These are phyloP conservation scores for Glyphotaelius pellucidus DNA, from an alignment of 2,888 invertebrate species.

Conservation along the genomic window DNA sequence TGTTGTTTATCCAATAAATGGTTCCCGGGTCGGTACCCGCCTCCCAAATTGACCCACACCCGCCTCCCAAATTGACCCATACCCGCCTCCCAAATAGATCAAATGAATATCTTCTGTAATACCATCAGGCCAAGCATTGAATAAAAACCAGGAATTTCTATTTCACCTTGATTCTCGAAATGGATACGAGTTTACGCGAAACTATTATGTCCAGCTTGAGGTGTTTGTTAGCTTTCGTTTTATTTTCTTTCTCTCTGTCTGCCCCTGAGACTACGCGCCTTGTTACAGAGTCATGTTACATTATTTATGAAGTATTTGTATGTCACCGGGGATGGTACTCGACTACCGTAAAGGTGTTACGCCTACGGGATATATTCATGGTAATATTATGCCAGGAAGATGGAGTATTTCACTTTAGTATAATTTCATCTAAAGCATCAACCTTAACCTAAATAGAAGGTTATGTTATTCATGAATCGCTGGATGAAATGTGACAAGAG, in stretches of 20 bases:
- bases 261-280: not conserved
- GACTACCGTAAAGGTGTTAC: not conserved
- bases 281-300: not conserved
- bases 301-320: not conserved
- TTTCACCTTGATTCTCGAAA: too few relatives aligned
- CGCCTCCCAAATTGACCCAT: too few relatives aligned
- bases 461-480: not conserved
- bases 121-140: too few relatives aligned
- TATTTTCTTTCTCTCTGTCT: not conserved
- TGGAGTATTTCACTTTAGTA: not conserved
- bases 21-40: too few relatives aligned
- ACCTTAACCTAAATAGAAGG: not conserved
- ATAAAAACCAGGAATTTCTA: too few relatives aligned
- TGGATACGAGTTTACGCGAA: too few relatives aligned
- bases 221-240: not conserved
- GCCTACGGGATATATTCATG: not conserved
- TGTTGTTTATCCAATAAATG: too few relatives aligned
- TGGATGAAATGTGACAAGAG: not conserved
- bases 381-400: not conserved
- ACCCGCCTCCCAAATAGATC: too few relatives aligned
- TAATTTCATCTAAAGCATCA: not conserved
- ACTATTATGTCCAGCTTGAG: not conserved
- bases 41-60: too few relatives aligned
- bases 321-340: not conserved
- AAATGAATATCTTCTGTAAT: too few relatives aligned